Evolutionary conservation across 2,113 vertebrate genomes (phyloP), one percentile per base, ranked within the genome.

Genomic region (Anas platyrhynchos): DNA sequence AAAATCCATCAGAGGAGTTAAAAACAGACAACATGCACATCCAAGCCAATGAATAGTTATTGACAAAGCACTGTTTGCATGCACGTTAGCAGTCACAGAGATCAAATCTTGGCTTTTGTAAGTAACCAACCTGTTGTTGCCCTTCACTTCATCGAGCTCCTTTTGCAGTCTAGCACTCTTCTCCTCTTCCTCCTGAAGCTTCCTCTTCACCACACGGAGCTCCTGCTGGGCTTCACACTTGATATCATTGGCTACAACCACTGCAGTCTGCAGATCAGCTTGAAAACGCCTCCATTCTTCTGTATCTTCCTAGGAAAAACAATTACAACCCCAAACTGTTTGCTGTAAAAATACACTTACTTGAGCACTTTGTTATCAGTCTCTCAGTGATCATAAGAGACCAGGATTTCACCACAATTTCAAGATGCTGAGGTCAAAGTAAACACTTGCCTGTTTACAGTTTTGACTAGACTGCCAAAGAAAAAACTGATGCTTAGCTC

Each of bases 181-280:
- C 93, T 99, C 99, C 95, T 99, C 99, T 81, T 99, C 99, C 94
- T 99, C 99, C 97, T 99, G 98, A 88, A 99, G 98, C 93, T 98
- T 97, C 86, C 98, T 98, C 95, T 98, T 98, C 36, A 99, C 98
- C 1, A 98, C 85, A 1, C 99, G 99, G 65, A 99, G 98, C 96
- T 99, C 99, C 97, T 99, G 99, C 97, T 99, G 99, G 44, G 99
- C 98, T 96, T 99, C 99, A 63, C 99, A 99, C 96, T 99, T 99
- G 61, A 99, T 99, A 94, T 99, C 99, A 8, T 99, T 99, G 83
- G 99, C 99, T 38, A 99, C 99, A 15, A 99, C 99, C 96, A 99
- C 99, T 0, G 99, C 99, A 0, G 99, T 99, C 98, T 99, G 99
- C 79, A 99, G 98, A 97, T 99, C 99, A 1, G 99, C 99, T 96